phyloP scores from a whole-genome alignment of 1,140 invertebrate species.

The Sipha flava region DNA sequence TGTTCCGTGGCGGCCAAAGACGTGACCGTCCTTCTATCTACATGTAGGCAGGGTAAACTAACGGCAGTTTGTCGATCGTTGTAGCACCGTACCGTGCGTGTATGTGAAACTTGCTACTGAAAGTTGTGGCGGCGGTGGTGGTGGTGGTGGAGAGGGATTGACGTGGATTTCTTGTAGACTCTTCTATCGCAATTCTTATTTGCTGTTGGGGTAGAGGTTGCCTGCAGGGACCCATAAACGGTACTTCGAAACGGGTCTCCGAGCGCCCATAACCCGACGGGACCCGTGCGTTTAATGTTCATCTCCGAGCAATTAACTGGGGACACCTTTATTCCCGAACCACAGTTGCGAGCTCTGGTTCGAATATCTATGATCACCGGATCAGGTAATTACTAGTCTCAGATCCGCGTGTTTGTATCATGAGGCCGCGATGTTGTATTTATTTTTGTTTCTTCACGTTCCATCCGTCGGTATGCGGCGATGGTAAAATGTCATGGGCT shows the following conservation, averaged over 20 bases:
- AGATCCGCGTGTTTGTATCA: neutral
- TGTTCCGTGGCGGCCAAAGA: no score
- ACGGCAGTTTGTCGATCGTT: neutral
- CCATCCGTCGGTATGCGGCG: neutral
- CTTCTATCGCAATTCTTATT: no score
- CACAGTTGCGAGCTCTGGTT: neutral
- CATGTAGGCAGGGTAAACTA: neutral
- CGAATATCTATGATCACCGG: neutral
- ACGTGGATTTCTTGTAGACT: no score
- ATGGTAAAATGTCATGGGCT: neutral
- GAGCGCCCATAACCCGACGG: conserved; percentile 23
- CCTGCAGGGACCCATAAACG: conserved; percentile 19
- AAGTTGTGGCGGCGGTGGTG: no score
- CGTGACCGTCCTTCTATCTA: no score
- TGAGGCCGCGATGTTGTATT: neutral
- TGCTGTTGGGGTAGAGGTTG: neutral
- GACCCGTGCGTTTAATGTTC: conserved; percentile 23
- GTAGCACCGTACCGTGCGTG: no score
- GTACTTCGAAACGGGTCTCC: conserved; percentile 21
- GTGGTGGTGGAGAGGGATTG: no score
- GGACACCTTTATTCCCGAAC: conserved; percentile 21
- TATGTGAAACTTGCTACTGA: no score
- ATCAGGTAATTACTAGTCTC: neutral
- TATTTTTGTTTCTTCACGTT: neutral
- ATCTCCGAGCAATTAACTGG: conserved; percentile 24